A percentile compares a stretch with the other conserved stretches of the same genome.
Evolutionary conservation across 2,113 vertebrate genomes (phyloP).

Genomic region (Nematolebias whitei): DNA sequence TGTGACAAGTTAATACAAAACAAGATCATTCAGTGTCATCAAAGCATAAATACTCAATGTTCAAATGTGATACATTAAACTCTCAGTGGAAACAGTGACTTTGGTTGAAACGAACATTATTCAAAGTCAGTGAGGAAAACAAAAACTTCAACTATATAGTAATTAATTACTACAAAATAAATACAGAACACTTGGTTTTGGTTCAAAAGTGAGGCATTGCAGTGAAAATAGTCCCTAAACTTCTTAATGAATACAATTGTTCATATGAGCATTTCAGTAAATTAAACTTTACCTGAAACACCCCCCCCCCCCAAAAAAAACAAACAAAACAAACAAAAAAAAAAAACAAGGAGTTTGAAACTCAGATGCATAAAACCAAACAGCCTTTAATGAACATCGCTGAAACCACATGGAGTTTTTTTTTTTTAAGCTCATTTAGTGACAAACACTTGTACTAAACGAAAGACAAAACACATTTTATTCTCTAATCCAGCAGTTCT

Average conservation of each 20-base stretch:
- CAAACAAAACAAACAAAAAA: too few relatives aligned
- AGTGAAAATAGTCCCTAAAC: neutral
- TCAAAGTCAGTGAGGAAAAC: conserved; percentile 36
- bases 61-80: conserved; percentile 33
- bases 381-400: conserved; percentile 4
- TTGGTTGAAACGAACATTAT: conserved; percentile 55
- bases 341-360: neutral
- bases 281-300: neutral
- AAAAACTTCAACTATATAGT: conserved; percentile 3
- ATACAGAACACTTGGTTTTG: neutral
- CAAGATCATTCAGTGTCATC: conserved; percentile 46
- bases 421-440: too few relatives aligned
- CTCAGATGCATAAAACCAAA: conserved; percentile 2
- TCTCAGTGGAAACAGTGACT: conserved; percentile 44
- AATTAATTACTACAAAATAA: conserved; percentile 20
- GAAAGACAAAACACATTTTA: neutral
- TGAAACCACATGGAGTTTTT: neutral
- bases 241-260: conserved; percentile 11
- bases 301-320: too few relatives aligned
- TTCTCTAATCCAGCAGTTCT: too few relatives aligned
- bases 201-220: neutral
- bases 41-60: conserved; percentile 30
- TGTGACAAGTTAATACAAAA: conserved; percentile 29
- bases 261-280: conserved; percentile 5
- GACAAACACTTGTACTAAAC: conserved; percentile 12